Percentiles rank a stretch among this genome's conserved stretches.
These are phyloP conservation scores for Pollenia angustigena DNA, from an alignment of 2,888 invertebrate genomes.

Conservation along the genomic window DNA sequence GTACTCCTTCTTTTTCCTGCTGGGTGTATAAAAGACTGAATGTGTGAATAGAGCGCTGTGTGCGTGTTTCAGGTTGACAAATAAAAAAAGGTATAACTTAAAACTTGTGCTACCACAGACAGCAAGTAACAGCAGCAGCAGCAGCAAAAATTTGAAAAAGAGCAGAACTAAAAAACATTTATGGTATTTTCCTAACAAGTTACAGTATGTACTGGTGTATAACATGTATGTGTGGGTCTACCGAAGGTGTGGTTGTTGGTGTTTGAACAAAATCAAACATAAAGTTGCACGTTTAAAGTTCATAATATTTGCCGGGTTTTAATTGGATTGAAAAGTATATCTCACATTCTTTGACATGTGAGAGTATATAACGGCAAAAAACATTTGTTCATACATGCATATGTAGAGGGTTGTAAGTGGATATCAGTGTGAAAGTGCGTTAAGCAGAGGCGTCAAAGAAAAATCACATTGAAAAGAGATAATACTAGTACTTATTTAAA, in stretches of 20 bases:
- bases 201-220: background rate
- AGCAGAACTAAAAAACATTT: background rate
- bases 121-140: background rate
- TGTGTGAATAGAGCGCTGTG: background rate
- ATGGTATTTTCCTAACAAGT: slow-evolving; percentile 37
- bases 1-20: background rate
- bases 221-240: background rate
- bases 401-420: background rate
- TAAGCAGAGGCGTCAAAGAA: slow-evolving; percentile 14
- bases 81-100: slow-evolving; percentile 12
- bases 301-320: slow-evolving; percentile 46
- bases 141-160: background rate
- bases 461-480: background rate
- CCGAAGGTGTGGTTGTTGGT: background rate
- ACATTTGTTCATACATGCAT: background rate
- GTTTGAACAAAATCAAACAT: slow-evolving; percentile 3
- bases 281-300: slow-evolving; percentile 49
- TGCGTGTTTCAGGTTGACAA: slow-evolving; percentile 10
- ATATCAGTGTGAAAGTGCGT: background rate
- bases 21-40: background rate
- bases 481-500: too few species aligned
- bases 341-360: slow-evolving; percentile 58
- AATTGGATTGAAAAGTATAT: slow-evolving; percentile 64
- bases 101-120: slow-evolving; percentile 28
- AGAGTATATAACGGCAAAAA: background rate